Percentiles rank a stretch among this genome's conserved stretches.
These are phyloP conservation scores for Trachelus tabidus DNA, from an alignment of 2,888 invertebrate genomes.

Conservation along the genomic window DNA sequence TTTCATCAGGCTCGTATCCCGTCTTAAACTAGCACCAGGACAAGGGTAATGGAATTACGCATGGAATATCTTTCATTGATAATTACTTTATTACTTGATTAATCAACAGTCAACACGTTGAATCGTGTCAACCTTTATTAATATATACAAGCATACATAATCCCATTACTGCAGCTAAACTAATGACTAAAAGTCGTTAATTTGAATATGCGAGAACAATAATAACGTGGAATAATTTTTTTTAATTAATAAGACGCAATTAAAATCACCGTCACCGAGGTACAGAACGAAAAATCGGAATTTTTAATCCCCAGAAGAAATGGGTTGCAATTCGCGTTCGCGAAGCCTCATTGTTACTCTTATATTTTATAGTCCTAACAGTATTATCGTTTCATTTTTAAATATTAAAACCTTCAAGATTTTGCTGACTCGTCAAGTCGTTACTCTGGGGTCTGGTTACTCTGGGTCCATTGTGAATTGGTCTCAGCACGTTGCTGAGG, in stretches of 20 bases:
- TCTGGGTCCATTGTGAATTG: neutral
- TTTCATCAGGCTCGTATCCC: neutral
- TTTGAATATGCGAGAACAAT: neutral
- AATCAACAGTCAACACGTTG: neutral
- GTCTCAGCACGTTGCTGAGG: constrained; percentile 27
- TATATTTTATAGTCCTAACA: neutral
- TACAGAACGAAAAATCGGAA: neutral
- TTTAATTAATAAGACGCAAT: neutral
- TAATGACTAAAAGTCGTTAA: neutral
- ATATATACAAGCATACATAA: constrained; percentile 38
- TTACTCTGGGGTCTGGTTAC: neutral
- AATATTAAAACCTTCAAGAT: constrained; percentile 6
- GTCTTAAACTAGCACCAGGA: neutral
- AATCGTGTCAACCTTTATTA: neutral
- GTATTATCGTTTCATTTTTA: neutral
- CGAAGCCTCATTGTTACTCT: neutral
- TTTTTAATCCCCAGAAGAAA: neutral
- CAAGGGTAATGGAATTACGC: constrained; percentile 46
- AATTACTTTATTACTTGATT: constrained; percentile 4
- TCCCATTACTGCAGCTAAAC: constrained; percentile 38
- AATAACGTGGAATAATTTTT: neutral
- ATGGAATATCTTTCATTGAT: constrained; percentile 26
- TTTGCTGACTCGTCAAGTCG: neutral
- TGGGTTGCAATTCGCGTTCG: neutral
- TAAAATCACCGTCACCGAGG: neutral